Base-by-base conservation (phyloP, 2,888 invertebrate species). In the Leptarthrus brevirostris region DNA sequence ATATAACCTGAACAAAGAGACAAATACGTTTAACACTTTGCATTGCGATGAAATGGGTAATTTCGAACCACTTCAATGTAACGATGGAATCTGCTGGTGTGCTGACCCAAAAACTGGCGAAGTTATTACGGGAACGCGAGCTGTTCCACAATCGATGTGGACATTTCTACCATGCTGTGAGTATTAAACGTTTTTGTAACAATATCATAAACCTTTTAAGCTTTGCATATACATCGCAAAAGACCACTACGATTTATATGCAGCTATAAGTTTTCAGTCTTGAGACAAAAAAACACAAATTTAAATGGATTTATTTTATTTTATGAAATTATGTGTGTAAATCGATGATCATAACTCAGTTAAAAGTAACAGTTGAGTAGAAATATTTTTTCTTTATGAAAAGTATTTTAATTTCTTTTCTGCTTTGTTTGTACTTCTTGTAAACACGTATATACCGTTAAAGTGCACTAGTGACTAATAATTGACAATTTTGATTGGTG, bases 1-100 rank as follows among this genome's bases (percentile, higher is more conserved):
- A 80, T 84, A 86, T 20, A 88, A 89, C 78, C 79, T 90, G 73
- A 54, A 40, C 4, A 73, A 73, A n/a, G 84, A 83, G 47, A 40
- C 71, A 0, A 82, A 79, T 16, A 83, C 86, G 30, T 82, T 79
- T 3, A 87, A 89, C 3, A 87, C 89, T 2, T 84, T 92, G 16
- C 92, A 92, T 80, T 92, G 92, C 80, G 87, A 89, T 58, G 79
- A 84, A 44, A 84, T 86, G 78, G 92, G 92, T 18, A 90, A 91
- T 83, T 92, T 88, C 81, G 91, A 92, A 80, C 84, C 86, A 20
- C 81, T 92, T 26, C 92, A 92, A 80, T 92, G 92, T 79, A 89
- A 90, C 81, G 85, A 87, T 72, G 90, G 88, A 1, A 80, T 90
- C 76, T 92, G 92, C 80, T 92, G 91, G 91, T 92, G 92, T 81